These are phyloP conservation scores for Jaculus jaculus DNA, from an alignment of 2,113 vertebrate genomes.

Conservation along the genomic window DNA sequence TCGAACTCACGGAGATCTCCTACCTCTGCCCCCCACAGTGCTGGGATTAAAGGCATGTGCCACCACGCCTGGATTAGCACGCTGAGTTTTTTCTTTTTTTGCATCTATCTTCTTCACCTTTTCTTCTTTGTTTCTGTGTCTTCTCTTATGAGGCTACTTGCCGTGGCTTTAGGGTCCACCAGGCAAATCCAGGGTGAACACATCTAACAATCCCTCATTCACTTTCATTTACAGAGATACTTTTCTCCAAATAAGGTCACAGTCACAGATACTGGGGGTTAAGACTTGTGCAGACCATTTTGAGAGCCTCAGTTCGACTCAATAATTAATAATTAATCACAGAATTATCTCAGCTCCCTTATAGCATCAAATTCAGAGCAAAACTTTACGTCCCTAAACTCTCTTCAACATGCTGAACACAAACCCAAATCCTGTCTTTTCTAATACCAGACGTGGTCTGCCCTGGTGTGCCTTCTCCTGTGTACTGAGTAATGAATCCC, in stretches of 20 bases:
- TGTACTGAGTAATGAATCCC: neutral
- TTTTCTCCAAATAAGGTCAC: neutral
- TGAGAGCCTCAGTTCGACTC: neutral
- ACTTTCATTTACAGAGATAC: neutral
- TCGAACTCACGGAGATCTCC: too few relatives aligned
- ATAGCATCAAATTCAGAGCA: neutral
- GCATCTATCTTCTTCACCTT: neutral
- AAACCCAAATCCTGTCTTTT: neutral
- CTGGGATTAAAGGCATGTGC: too few relatives aligned
- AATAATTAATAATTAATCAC: neutral
- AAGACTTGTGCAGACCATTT: neutral
- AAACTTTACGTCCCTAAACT: neutral
- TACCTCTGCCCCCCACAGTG: too few relatives aligned
- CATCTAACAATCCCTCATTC: neutral
- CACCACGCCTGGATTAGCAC: too few relatives aligned
- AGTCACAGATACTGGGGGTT: neutral
- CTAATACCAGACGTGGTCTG: neutral
- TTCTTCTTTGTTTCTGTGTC: neutral
- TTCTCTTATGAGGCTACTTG: slow-evolving; percentile 2
- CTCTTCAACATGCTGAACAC: neutral
- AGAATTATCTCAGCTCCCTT: neutral
- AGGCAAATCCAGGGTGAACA: neutral
- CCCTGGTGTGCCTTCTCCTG: neutral
- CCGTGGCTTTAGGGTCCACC: neutral
- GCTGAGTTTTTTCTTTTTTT: neutral